phyloP scores from a whole-genome alignment of 2,888 invertebrate genomes.

The Lysandra coridon region DNA sequence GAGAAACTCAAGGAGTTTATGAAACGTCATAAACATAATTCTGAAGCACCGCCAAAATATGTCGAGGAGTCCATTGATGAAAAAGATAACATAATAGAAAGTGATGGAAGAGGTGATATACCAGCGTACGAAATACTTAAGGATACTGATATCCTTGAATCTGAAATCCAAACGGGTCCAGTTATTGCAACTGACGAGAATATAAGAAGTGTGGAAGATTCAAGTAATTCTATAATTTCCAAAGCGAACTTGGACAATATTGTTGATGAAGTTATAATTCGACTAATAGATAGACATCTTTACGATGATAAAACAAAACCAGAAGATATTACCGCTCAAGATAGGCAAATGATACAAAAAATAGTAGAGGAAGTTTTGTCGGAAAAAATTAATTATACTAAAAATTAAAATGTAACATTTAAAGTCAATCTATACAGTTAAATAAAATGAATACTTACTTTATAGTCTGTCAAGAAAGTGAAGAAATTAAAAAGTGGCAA shows the following conservation, averaged over 20 bases:
- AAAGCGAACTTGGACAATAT: constrained; percentile 69
- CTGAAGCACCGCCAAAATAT: constrained; percentile 60
- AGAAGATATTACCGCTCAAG: constrained; percentile 70
- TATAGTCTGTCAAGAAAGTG: too few relatives aligned
- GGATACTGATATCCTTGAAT: background rate
- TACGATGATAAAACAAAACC: constrained; percentile 76
- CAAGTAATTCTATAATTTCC: constrained; percentile 40
- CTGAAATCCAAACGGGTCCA: background rate
- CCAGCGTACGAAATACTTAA: constrained; percentile 50
- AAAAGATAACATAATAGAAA: constrained; percentile 44
- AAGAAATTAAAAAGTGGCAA: too few relatives aligned
- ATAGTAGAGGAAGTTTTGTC: constrained; percentile 73
- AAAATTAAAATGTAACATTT: constrained; percentile 43
- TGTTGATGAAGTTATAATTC: constrained; percentile 72
- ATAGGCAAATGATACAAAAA: constrained; percentile 68
- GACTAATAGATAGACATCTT: constrained; percentile 75
- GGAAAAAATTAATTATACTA: constrained; percentile 67
- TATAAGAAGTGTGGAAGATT: constrained; percentile 33
- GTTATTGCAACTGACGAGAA: constrained; percentile 31
- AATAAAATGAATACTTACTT: background rate
- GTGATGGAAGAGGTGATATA: constrained; percentile 61
- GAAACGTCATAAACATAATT: constrained; percentile 72
- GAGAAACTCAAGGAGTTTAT: constrained; percentile 75
- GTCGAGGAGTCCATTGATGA: constrained; percentile 50
- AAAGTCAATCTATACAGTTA: background rate